Base-by-base conservation (phyloP, 2,888 invertebrate genomes). In the Teleogryllus oceanicus region DNA sequence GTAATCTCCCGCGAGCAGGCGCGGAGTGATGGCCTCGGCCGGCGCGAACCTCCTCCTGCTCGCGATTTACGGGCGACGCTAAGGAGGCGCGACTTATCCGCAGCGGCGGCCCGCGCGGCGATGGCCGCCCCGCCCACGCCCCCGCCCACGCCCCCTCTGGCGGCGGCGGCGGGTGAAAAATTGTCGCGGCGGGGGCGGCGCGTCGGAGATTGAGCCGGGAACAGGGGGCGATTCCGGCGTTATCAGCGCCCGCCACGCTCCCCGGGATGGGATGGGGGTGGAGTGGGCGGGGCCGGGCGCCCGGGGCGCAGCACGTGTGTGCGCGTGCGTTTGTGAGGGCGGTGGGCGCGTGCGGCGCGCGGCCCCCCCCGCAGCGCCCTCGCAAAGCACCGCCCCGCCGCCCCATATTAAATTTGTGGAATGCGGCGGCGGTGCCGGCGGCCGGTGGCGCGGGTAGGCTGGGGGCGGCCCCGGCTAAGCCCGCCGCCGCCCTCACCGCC, bases 391-490 rank as follows among this genome's bases (percentile, higher is more conserved):
- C 24, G 11, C 18, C 18, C 13, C n/a, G 77, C 77, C 49, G 77
- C 18, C 77, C 18, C 49, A 89, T 89, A 89, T 89, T 89, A 89
- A 89, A 89, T 89, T 88, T 89, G 88, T 87, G 88, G 88, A 89
- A 89, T 89, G 88, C 88, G 87, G 89, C 87, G 84, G 84, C 83
- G 83, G 84, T 84, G 84, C 83, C 81, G 50, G 85, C 84, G 74
- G 85, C 83, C 79, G 84, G 84, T 49, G 85, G 82, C 16, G 86
- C 86, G n/a, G 87, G 20, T 20, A 8, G 75, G 75, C 75, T 77
- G 62, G 74, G 77, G 78, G 81, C 37, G 24, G 24, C 16, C 20
- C 37, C 12, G 78, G 49, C 62, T 51, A 51, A n/a, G 74, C 49
- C 62, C 21, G 62, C 50, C 16, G n/a, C 16, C 62, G 24, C 24